Base-by-base conservation (phyloP, 2,113 vertebrate species). In the Neotoma lepida region DNA sequence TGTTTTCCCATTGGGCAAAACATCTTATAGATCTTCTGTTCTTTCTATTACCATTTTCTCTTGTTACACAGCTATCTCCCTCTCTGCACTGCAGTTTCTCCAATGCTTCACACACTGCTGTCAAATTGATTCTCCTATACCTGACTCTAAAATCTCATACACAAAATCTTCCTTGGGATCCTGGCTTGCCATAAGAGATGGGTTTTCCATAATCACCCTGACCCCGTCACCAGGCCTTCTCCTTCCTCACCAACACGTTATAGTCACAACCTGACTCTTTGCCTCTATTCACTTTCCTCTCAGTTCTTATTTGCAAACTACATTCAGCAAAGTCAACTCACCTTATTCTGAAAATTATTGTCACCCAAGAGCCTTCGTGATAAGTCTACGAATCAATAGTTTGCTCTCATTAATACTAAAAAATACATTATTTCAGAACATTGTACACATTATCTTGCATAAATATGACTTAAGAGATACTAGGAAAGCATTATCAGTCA, bases 1-100 rank as follows among this genome's bases (percentile, higher is more conserved):
- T 70, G 28, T 88, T 92, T 92, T 94, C 61, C 49, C 73, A 56
- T 66, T 61, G 63, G 33, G 49, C 7, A 33, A 70, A 94, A 56
- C 13, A 73, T 51, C 70, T 76, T 66, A 24, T 1, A 92, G 70
- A 49, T 61, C 14, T 56, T 86, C 54, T 78, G 33, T 76, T 44
- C 9, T 81, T 85, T 73, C 30, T 66, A 44, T 15, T 4, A 13
- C 46, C 6, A 6, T 41, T 90, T 84, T 56, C 26, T 93, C 89
- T 86, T 86, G 28, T 51, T 64, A 70, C 6, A 64, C 44, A 91
- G 14, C 92, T 54, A 94, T 58, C 9, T 86, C 26, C 24, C 15
- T 81, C 13, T 63, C n/a, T 44, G 26, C 8, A 22, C 15, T 39
- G 30, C 41, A 70, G 33, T n/a, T 89, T 95, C 76, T 61, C 84